phyloP scores from a whole-genome alignment of 2,888 invertebrate species.

The Pogonocherus hispidulus region DNA sequence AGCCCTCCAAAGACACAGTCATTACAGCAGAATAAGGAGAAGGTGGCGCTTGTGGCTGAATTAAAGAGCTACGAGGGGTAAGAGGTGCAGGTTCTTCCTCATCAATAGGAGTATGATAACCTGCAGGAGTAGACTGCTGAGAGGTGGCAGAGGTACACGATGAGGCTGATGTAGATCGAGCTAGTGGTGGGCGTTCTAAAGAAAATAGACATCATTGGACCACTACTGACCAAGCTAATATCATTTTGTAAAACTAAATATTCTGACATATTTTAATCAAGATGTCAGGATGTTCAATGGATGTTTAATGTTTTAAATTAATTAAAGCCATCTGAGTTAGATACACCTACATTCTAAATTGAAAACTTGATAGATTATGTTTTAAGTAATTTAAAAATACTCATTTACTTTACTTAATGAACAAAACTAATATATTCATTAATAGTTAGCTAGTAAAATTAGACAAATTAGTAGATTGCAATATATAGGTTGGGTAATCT shows the following conservation, averaged over 20 bases:
- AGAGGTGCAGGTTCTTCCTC: conserved; percentile 69
- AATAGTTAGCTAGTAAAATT: no score
- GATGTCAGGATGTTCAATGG: no score
- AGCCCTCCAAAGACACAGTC: conserved; percentile 88
- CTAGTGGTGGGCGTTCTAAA: conserved; percentile 68
- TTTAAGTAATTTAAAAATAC: no score
- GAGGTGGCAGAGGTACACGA: conserved; percentile 76
- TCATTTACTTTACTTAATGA: no score
- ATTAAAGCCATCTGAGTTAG: no score
- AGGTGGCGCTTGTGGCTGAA: conserved; percentile 72
- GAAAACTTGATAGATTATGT: no score
- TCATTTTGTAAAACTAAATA: neutral
- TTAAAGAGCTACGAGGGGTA: conserved; percentile 72
- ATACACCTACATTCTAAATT: no score
- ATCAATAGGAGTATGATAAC: conserved; percentile 85
- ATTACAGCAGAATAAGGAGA: conserved; percentile 89
- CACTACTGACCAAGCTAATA: neutral
- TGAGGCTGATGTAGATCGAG: conserved; percentile 72
- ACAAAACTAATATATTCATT: no score
- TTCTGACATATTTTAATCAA: no score
- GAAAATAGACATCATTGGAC: conserved; percentile 4
- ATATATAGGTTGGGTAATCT: no score
- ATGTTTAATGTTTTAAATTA: no score
- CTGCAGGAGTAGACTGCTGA: conserved; percentile 76
- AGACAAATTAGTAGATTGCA: no score